Conservation (phyloP, 2,797 vertebrate genomes). For the Avahi laniger region DNA sequence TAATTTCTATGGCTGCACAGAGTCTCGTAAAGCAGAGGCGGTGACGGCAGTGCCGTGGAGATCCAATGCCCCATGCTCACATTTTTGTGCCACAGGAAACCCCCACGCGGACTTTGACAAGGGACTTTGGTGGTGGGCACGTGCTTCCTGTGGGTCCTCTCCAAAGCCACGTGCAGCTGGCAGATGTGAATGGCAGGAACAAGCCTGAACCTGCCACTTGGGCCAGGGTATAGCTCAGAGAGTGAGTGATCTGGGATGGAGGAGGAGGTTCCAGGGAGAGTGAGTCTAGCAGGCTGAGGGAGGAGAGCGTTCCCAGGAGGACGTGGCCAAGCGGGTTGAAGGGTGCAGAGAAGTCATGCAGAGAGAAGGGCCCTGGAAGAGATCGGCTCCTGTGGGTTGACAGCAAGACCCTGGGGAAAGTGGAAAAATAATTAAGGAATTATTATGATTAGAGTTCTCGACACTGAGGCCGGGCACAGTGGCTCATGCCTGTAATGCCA, state of each 20-base stretch:
- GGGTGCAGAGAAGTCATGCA: not conserved
- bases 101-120: accelerated
- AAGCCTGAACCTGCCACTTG: not conserved
- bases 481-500: not conserved
- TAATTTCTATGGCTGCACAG: not conserved
- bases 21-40: not conserved
- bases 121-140: not conserved
- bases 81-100: not conserved
- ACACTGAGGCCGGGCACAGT: too few relatives aligned
- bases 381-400: not conserved
- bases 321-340: not conserved
- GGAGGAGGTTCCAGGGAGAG: not conserved
- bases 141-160: not conserved
- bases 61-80: not conserved
- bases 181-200: not conserved
- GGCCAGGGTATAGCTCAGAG: not conserved
- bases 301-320: not conserved
- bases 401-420: not conserved
- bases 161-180: not conserved
- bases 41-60: not conserved
- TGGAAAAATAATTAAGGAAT: not conserved
- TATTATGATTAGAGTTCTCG: not conserved
- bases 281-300: not conserved
- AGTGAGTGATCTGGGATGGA: not conserved
- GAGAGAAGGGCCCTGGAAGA: not conserved